Conservation (phyloP, 2,797 vertebrate species). For the Mormyrops attenuatus region DNA sequence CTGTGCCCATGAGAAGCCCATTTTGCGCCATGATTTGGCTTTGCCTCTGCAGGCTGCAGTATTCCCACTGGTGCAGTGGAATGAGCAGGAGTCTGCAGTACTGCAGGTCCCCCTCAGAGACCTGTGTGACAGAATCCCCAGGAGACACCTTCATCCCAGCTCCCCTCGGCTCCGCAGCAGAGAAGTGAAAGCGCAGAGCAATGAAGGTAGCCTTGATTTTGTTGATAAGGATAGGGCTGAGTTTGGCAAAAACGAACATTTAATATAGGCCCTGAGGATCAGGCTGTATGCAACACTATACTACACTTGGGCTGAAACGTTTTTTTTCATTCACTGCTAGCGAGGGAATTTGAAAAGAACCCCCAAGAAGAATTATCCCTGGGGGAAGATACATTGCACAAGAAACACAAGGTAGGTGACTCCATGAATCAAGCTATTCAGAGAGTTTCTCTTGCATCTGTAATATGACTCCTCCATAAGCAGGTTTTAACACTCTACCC, state of each 20-base stretch:
- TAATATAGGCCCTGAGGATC: background rate
- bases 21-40: background rate
- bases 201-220: background rate
- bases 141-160: background rate
- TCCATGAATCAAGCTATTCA: background rate
- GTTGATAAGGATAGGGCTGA: background rate
- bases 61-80: background rate
- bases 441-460: background rate
- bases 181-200: background rate
- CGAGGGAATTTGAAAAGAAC: conserved; percentile 4
- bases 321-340: background rate
- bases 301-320: background rate
- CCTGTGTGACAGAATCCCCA: background rate
- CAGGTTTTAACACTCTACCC: background rate
- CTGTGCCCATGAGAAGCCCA: background rate
- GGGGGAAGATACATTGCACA: background rate
- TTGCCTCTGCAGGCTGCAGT: background rate
- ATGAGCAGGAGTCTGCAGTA: background rate
- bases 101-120: background rate
- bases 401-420: conserved; percentile 13
- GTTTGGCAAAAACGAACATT: background rate
- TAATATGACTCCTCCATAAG: background rate
- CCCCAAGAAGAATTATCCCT: background rate
- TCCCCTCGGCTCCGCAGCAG: background rate
- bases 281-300: background rate